phyloP scores from a whole-genome alignment of 2,797 vertebrate genomes.

The Thunnus albacares region DNA sequence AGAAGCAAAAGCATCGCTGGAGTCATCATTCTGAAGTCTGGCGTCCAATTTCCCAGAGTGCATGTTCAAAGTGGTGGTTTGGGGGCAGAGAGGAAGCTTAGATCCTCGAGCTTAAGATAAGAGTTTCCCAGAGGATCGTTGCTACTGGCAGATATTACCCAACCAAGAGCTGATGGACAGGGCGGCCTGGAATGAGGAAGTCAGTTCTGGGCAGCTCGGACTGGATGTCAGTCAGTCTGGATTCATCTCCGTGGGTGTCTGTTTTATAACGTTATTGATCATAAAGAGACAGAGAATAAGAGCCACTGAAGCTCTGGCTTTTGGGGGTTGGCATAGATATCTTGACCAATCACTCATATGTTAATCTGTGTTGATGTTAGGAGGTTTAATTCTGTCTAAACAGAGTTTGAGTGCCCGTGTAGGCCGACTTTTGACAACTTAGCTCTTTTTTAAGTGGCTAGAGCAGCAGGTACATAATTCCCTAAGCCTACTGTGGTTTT shows the following conservation, averaged over 20 bases:
- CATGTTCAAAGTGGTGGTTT: constrained; percentile 64
- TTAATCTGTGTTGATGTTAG: constrained; percentile 36
- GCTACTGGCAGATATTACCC: constrained; percentile 23
- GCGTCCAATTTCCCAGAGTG: constrained; percentile 59
- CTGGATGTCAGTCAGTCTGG: constrained; percentile 51
- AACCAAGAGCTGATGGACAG: constrained; percentile 60
- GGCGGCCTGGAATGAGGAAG: constrained; percentile 55
- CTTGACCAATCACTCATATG: constrained; percentile 35
- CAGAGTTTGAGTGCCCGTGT: constrained; percentile 40
- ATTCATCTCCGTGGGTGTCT: constrained; percentile 46
- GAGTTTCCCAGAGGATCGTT: constrained; percentile 61
- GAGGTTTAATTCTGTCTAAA: constrained; percentile 44
- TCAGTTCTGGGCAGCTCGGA: constrained; percentile 40
- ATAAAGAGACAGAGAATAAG: constrained; percentile 23
- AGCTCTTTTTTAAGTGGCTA: constrained; percentile 29
- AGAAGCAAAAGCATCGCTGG: constrained; percentile 26
- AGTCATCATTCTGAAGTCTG: constrained; percentile 51
- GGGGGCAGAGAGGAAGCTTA: constrained; percentile 43
- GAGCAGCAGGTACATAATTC: constrained; percentile 68
- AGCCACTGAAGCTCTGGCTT: constrained; percentile 12
- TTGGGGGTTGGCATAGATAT: constrained; percentile 21
- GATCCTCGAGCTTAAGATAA: constrained; percentile 70
- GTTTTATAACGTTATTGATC: constrained; percentile 47
- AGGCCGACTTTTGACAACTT: constrained; percentile 38
- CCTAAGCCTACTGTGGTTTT: constrained; percentile 59